Evolutionary conservation across 1,140 invertebrate genomes (phyloP).

Genomic region (Drosophila tsacasi): DNA sequence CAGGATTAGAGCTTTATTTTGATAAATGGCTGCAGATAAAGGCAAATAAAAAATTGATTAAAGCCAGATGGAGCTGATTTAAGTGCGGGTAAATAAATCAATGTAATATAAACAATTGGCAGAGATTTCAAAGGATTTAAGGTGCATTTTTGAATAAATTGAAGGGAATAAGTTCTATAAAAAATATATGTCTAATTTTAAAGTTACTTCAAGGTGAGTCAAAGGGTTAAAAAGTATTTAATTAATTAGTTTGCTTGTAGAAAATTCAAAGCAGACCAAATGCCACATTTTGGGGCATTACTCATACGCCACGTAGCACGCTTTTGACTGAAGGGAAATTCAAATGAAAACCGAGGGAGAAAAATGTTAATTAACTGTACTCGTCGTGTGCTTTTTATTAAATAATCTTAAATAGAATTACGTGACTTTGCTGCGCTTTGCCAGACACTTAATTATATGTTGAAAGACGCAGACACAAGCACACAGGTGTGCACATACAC

Average conservation of each 20-base stretch:
- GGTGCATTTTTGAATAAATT: background rate
- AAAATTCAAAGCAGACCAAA: constrained; percentile 8
- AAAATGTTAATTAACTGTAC: constrained; percentile 71
- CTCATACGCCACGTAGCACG: constrained; percentile 47
- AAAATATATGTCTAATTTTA: background rate
- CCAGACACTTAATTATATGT: constrained; percentile 66
- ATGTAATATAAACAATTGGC: background rate
- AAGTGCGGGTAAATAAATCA: background rate
- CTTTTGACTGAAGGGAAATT: constrained; percentile 27
- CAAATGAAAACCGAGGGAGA: constrained; percentile 36
- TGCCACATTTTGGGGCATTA: constrained; percentile 27
- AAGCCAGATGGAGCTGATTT: background rate
- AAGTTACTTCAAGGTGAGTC: background rate
- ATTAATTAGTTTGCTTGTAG: background rate
- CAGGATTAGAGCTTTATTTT: constrained; percentile 26
- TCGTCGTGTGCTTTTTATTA: constrained; percentile 65
- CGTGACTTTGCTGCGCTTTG: constrained; percentile 69
- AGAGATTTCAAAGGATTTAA: background rate
- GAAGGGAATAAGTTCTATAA: background rate
- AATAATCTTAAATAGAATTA: constrained; percentile 77
- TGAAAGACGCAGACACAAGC: constrained; percentile 14
- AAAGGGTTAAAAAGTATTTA: background rate
- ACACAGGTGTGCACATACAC: constrained; percentile 15
- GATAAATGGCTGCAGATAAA: constrained; percentile 20
- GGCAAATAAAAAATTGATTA: constrained; percentile 3